Evolutionary conservation across 1,140 invertebrate genomes (phyloP), one percentile per base, ranked within the genome.

Genomic region (Notospermus geniculatus): DNA sequence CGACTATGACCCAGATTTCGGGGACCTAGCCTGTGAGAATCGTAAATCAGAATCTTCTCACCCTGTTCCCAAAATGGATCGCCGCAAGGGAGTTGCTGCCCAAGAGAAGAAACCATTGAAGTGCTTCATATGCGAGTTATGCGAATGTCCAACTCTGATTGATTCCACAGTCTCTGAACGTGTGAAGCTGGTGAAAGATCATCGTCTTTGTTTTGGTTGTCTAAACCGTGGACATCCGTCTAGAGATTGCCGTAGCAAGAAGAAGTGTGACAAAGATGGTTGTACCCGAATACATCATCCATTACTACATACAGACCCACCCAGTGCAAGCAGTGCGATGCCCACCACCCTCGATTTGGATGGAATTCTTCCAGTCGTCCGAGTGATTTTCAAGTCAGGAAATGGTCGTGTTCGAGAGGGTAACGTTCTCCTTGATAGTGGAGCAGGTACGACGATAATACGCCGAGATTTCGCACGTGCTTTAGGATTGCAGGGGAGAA

Each of bases 1-100:
- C 28, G 54, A 57, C 15, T 57, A 32, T 36, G 54, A 57, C n/a
- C 54, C 54, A 36, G 54, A 57, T 25, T 57, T 57, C 36, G 54
- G 54, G 9, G 54, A 57, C 23, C 9, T 57, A 4, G 29, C 28
- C 15, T 9, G 29, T n/a, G 19, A 23, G 19, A 32, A 32, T 9
- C 25, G 4, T 13, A 2, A 27, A 2, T 13, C 23, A 13, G 11
- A 5, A 25, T 15, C 19, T 41, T 17, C 5, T n/a, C 19, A 32
- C 2, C 11, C 19, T n/a, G 5, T 2, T 32, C 15, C 19, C 19
- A 28, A 30, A 7, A 25, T 7, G 7, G 23, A 29, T 23, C 19
- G 28, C 9, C 17, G 7, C 2, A 19, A 22, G 28, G 28, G 28
- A 54, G 9, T 17, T 25, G 17, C 19, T 7, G 27, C 19, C 17